Evolutionary conservation across 2,888 invertebrate species (phyloP), one percentile per base, ranked within the genome.

Genomic region (Euclidia mi): DNA sequence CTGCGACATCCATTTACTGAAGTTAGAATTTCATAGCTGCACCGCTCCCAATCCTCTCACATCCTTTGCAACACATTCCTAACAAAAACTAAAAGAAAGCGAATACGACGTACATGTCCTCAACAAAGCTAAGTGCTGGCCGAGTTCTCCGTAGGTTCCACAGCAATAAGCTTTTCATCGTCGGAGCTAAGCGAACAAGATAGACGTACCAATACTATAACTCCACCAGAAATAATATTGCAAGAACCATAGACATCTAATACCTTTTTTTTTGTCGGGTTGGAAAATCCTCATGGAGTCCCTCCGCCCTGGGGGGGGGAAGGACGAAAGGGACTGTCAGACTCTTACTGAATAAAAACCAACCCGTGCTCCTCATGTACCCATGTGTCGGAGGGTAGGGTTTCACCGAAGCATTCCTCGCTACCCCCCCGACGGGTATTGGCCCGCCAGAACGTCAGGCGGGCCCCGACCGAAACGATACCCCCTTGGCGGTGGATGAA

Each of bases 71-170:
- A 41, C 52, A 56, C 41, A 56, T 43, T 62, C 48, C 37, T 46
- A 41, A 53, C 25, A 48, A 72, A 65, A 44, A 43, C 45, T 44
- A 45, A 58, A 69, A 71, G 65, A 76, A 73, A 64, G 57, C 61
- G 56, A 20, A 14, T 32, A 41, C 32, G 65, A 58, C 64, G 53
- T 69, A 64, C 68, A 56, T 69, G 62, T 71, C 58, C 58, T 63
- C 59, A 78, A 80, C 78, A 81, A 78, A 81, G 77, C 79, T 74
- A 75, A 82, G 79, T 78, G 78, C 78, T 66, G 68, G 71, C 69
- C 71, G 70, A 62, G 69, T 69, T 53, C 66, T 63, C 60, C 46
- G 59, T 75, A 71, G 80, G 66, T 66, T 71, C 59, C 60, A 55
- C 45, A 73, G 76, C 73, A 81, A 79, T 81, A 74, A 75, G 72